phyloP scores from a whole-genome alignment of 1,140 invertebrate genomes.

The Copidosoma floridanum region DNA sequence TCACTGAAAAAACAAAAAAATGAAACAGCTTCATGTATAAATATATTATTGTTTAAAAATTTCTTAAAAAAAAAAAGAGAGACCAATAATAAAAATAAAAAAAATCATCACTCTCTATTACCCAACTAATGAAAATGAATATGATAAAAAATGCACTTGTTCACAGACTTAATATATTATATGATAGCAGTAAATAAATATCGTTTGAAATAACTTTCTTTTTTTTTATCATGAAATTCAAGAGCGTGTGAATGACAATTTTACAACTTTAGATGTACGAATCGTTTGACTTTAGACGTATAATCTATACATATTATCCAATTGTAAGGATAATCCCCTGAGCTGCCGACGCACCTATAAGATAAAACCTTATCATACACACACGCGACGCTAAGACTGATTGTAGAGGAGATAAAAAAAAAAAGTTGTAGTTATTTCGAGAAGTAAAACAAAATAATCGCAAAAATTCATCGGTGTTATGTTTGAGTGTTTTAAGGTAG shows the following conservation, averaged over 20 bases:
- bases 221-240: too few relatives aligned
- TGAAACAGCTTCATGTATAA: slow-evolving; percentile 8
- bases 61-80: too few relatives aligned
- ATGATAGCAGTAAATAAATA: slow-evolving; percentile 24
- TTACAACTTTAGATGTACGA: too few relatives aligned
- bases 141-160: slow-evolving; percentile 1
- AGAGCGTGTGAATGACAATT: too few relatives aligned
- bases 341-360: slow-evolving; percentile 41
- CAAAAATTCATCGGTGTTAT: slow-evolving; percentile 50
- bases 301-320: too few relatives aligned
- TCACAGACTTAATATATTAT: slow-evolving; percentile 1
- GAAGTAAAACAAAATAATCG: slow-evolving; percentile 13
- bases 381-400: slow-evolving; percentile 52
- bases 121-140: not conserved
- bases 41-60: not conserved
- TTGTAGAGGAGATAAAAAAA: slow-evolving; percentile 35
- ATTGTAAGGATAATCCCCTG: too few relatives aligned
- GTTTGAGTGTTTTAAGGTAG: slow-evolving; percentile 55
- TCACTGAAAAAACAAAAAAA: not conserved
- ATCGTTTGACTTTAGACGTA: too few relatives aligned
- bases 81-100: too few relatives aligned
- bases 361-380: slow-evolving; percentile 35
- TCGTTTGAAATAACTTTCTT: slow-evolving; percentile 12
- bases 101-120: too few relatives aligned
- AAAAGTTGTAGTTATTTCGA: slow-evolving; percentile 19